These are phyloP conservation scores for Ifrita kowaldi DNA, from an alignment of 2,113 vertebrate genomes.

Conservation along the genomic window DNA sequence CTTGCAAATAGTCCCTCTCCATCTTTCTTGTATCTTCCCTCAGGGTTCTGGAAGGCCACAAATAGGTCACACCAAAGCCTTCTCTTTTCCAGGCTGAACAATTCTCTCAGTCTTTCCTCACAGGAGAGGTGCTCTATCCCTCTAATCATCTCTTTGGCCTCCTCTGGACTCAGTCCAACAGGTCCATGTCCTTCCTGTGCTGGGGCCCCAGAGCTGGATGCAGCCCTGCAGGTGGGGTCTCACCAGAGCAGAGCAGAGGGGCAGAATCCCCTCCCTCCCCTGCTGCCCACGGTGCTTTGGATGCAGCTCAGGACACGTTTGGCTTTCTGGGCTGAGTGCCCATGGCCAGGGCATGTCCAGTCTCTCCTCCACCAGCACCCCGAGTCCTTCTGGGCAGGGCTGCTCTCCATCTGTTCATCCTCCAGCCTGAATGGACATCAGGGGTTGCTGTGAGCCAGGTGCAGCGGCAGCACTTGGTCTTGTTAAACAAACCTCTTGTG, in stretches of 20 bases:
- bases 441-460: too few relatives aligned
- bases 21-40: not conserved
- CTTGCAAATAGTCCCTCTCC: not conserved
- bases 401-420: not conserved
- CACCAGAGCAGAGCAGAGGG: not conserved
- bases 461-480: not conserved
- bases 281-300: rapidly evolving
- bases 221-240: not conserved
- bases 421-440: rapidly evolving
- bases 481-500: not conserved
- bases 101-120: not conserved
- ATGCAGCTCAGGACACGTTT: not conserved
- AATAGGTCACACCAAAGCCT: not conserved
- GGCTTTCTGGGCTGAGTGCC: not conserved
- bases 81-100: not conserved
- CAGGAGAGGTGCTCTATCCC: rapidly evolving
- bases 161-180: rapidly evolving
- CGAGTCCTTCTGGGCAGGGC: not conserved
- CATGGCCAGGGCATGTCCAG: rapidly evolving
- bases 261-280: not conserved
- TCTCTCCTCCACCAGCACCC: not conserved
- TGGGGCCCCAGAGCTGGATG: not conserved
- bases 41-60: not conserved
- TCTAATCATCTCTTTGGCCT: not conserved
- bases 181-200: not conserved